Evolutionary conservation across 2,888 invertebrate genomes (phyloP).

Genomic region (Blera fallax): DNA sequence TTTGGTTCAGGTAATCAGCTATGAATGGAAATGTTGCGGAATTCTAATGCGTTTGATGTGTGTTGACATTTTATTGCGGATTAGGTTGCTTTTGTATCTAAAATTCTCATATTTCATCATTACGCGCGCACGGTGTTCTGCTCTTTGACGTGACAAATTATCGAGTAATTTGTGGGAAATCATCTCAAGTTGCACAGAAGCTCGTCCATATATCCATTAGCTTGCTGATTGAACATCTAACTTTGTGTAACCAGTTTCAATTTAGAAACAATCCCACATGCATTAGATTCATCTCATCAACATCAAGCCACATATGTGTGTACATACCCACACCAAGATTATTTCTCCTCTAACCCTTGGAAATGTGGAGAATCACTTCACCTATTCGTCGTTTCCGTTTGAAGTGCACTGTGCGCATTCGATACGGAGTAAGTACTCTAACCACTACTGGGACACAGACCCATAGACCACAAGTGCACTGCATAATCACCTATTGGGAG

Average conservation of each 20-base stretch:
- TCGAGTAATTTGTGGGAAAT: slow-evolving; percentile 24
- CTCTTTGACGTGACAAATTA: slow-evolving; percentile 24
- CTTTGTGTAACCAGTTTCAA: slow-evolving; percentile 28
- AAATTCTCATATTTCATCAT: neutral
- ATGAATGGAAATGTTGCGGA: neutral
- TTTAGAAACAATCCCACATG: slow-evolving; percentile 55
- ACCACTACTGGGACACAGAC: slow-evolving; percentile 35
- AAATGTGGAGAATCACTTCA: neutral
- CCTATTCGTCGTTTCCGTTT: neutral
- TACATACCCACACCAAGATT: slow-evolving; percentile 9
- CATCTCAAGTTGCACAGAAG: slow-evolving; percentile 36
- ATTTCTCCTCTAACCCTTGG: neutral
- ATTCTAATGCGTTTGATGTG: neutral
- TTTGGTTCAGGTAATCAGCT: neutral
- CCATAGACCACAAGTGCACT: slow-evolving; percentile 56
- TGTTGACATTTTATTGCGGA: slow-evolving; percentile 21
- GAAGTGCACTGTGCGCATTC: slow-evolving; percentile 4
- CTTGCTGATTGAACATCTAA: slow-evolving; percentile 9
- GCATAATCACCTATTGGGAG: slow-evolving; percentile 22
- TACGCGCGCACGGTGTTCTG: neutral
- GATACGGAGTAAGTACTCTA: slow-evolving; percentile 30
- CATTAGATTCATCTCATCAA: slow-evolving; percentile 15
- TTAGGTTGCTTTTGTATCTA: neutral
- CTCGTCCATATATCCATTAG: slow-evolving; percentile 29
- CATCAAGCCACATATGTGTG: neutral